Evolutionary conservation across 2,113 vertebrate genomes (phyloP).

Genomic region (Xyliphius kryptos): DNA sequence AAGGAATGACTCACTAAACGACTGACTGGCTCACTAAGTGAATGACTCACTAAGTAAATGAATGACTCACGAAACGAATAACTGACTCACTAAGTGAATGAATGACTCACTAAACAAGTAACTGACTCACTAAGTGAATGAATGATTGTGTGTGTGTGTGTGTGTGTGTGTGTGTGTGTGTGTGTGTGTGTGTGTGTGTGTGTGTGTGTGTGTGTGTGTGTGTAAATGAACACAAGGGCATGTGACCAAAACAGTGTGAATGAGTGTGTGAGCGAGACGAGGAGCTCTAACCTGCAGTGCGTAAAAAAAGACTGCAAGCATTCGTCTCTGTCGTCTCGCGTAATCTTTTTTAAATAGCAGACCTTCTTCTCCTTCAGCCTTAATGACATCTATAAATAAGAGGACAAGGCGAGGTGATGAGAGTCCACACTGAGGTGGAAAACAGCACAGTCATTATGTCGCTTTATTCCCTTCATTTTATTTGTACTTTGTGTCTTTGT

Average conservation of each 20-base stretch:
- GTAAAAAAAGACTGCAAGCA: conserved; percentile 51
- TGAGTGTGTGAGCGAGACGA: conserved; percentile 20
- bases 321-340: conserved; percentile 52
- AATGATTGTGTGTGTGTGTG: too few species aligned
- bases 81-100: too few species aligned
- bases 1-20: too few species aligned
- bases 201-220: conserved; percentile 31
- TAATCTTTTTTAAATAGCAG: conserved; percentile 59
- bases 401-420: conserved; percentile 26
- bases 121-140: too few species aligned
- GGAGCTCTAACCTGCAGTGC: conserved; percentile 51
- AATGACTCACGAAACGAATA: too few species aligned
- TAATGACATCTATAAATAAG: conserved; percentile 48
- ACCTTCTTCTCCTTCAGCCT: conserved; percentile 40
- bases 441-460: conserved; percentile 14
- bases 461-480: background rate
- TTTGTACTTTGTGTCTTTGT: background rate
- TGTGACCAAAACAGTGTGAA: conserved; percentile 20
- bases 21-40: too few species aligned
- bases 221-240: conserved; percentile 30
- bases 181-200: conserved; percentile 1
- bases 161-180: too few species aligned
- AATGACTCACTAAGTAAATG: too few species aligned
- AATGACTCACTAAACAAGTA: too few species aligned
- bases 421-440: background rate